Base-by-base conservation (phyloP, 2,888 invertebrate species). In the Laothoe populi region DNA sequence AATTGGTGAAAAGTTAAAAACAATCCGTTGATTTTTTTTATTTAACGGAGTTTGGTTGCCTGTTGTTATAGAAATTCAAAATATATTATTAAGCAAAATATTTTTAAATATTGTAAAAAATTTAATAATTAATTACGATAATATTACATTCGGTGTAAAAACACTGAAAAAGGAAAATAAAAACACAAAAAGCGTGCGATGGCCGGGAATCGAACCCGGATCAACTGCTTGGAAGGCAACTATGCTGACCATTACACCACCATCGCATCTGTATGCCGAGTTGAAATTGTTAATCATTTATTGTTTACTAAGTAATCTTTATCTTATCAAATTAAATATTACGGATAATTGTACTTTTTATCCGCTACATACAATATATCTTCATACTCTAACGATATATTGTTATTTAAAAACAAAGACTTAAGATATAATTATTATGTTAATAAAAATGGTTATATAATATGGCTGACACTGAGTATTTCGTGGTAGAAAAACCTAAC, bases 171-270 rank as follows among this genome's bases (percentile, higher is more conserved):
- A 38, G 31, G 1, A 44, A 44, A 44, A 59, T 19, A 21, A 31
- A 42, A 44, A 21, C 13, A 4, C 67, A 79, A 89, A 90, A 88
- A 82, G 78, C 78, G 87, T 92, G 92, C 92, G 92, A 92, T 90
- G 92, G 92, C 92, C 93, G 87, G 86, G 90, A 91, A 91, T 86
- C 91, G 88, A 85, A 84, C 82, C 82, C 84, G 87, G 87, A 90
- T 90, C 90, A 89, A 90, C 89, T 90, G 90, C 90, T 90, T 90
- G 90, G 89, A 90, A 90, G 89, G 88, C 89, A 90, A 90, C 90
- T 90, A 90, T 90, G 90, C 90, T 90, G 88, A 90, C 89, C 90
- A 90, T 90, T 90, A 90, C 89, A 90, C 89, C 89, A 90, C 89
- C 89, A 89, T 88, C 89, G 89, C 89, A 81, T 7, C 46, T 53